phyloP scores from a whole-genome alignment of 37 sponge, comb jelly and placozoan species.

The Ephydatia muelleri region DNA sequence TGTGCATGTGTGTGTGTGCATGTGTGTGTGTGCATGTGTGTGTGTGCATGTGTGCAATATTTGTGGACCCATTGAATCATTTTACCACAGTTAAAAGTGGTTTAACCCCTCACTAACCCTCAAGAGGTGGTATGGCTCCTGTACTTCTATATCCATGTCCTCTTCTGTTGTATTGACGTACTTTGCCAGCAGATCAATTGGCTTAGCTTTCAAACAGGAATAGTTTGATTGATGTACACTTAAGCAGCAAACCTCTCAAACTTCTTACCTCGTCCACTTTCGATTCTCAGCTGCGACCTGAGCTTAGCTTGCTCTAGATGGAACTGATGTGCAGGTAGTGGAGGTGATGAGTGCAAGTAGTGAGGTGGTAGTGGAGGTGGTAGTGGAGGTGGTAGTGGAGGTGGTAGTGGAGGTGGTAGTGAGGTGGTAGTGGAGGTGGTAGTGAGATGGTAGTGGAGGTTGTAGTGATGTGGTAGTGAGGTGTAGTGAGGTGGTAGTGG shows the following conservation, averaged over 20 bases:
- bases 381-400: conserved; percentile 6
- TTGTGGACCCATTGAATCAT: neutral
- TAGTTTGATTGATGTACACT: neutral
- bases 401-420: conserved; percentile 7
- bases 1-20: neutral
- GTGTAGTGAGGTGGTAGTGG: neutral
- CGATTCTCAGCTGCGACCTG: conserved; percentile 90
- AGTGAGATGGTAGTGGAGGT: neutral
- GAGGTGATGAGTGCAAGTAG: too few species aligned
- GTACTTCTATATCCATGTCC: conserved; percentile 84
- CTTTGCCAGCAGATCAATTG: conserved; percentile 96
- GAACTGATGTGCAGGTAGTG: conserved; percentile 48
- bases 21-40: conserved; percentile 10
- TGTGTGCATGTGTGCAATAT: neutral
- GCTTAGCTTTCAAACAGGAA: conserved; percentile 71
- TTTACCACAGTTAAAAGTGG: neutral
- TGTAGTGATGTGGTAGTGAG: neutral
- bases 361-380: conserved; percentile 3
- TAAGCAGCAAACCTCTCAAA: neutral
- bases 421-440: conserved; percentile 1
- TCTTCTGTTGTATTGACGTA: conserved; percentile 72
- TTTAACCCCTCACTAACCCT: conserved; percentile 32
- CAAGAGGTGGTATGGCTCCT: conserved; percentile 87
- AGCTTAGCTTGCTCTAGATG: conserved; percentile 94
- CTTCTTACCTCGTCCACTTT: conserved; percentile 73